phyloP scores from a whole-genome alignment of 2,113 vertebrate species.

The Bettongia penicillata region DNA sequence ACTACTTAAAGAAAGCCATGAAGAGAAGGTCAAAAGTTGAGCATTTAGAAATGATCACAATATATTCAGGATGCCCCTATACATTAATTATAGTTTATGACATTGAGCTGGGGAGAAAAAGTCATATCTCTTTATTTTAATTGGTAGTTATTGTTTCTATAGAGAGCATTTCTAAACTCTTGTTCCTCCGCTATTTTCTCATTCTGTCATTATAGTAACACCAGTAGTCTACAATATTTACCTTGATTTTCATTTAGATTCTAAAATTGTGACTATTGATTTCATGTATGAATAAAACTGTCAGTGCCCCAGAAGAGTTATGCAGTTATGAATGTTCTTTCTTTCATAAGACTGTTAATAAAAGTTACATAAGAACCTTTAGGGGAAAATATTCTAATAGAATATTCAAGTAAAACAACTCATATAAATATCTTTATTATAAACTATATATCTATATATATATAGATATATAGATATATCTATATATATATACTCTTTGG shows the following conservation, averaged over 20 bases:
- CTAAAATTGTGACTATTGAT: neutral
- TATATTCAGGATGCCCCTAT: neutral
- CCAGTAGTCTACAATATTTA: neutral
- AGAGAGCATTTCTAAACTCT: neutral
- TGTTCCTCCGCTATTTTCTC: neutral
- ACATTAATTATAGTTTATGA: too few relatives aligned
- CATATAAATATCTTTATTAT: neutral
- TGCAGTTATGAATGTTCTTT: neutral
- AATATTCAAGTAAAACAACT: conserved; percentile 10
- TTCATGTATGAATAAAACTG: neutral
- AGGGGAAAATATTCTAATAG: neutral
- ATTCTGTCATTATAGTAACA: too few relatives aligned
- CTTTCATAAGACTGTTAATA: neutral
- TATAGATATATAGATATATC: neutral
- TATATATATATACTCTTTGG: neutral
- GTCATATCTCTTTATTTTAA: neutral
- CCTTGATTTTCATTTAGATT: neutral
- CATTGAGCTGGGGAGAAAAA: neutral
- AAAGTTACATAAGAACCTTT: neutral
- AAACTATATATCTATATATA: neutral
- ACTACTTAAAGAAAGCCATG: neutral
- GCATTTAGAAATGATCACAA: neutral
- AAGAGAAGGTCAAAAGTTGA: neutral
- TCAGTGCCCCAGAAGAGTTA: neutral
- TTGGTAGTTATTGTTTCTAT: neutral